Evolutionary conservation across 1,140 invertebrate genomes (phyloP).

Genomic region (Helicoverpa zea): DNA sequence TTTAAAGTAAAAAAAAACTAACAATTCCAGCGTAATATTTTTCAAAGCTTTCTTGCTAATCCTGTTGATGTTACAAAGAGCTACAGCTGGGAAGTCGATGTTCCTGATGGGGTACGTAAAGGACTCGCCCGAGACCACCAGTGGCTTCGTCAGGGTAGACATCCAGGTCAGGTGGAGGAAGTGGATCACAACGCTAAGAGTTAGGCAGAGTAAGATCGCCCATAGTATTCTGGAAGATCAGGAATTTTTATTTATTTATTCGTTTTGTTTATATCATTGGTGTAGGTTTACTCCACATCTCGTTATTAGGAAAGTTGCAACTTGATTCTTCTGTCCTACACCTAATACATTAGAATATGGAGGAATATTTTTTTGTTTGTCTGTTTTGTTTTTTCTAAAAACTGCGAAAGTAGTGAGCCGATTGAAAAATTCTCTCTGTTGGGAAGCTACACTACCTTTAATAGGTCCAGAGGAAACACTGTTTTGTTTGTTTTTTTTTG

Average conservation of each 20-base stretch:
- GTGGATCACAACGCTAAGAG: conserved; percentile 56
- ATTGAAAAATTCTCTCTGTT: too few relatives aligned
- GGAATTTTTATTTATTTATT: conserved; percentile 19
- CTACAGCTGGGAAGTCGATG: conserved; percentile 87
- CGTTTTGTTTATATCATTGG: too few relatives aligned
- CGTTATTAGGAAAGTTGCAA: too few relatives aligned
- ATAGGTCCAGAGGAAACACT: too few relatives aligned
- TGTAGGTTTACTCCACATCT: too few relatives aligned
- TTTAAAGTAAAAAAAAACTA: conserved; percentile 58
- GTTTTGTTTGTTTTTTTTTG: too few relatives aligned
- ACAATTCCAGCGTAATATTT: conserved; percentile 71
- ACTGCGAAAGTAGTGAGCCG: too few relatives aligned
- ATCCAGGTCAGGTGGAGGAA: conserved; percentile 68
- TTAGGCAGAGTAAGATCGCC: conserved; percentile 53
- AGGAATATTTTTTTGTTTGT: too few relatives aligned
- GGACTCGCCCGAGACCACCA: conserved; percentile 84
- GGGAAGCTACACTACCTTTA: too few relatives aligned
- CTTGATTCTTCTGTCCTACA: too few relatives aligned
- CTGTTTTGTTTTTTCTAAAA: too few relatives aligned
- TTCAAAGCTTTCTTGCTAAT: conserved; percentile 80
- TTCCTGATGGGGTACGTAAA: conserved; percentile 82
- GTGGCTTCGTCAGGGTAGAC: conserved; percentile 73
- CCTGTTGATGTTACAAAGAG: conserved; percentile 87
- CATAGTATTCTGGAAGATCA: conserved; percentile 55
- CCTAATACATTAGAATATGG: too few relatives aligned